phyloP scores from a whole-genome alignment of 2,888 invertebrate species.

The Drosophila emarginata region DNA sequence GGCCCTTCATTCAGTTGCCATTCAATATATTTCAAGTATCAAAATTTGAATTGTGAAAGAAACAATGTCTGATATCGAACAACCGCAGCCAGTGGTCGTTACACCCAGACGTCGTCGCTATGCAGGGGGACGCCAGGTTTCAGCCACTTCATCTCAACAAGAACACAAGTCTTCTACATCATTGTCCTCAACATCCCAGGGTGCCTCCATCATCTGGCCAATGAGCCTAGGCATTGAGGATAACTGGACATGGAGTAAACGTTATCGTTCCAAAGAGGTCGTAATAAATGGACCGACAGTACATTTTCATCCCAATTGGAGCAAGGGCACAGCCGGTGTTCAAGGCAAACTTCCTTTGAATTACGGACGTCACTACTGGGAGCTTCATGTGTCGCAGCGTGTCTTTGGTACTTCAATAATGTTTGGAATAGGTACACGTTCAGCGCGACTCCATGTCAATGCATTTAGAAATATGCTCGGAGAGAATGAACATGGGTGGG shows the following conservation, averaged over 20 bases:
- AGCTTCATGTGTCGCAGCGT: slow-evolving; percentile 85
- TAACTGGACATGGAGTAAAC: slow-evolving; percentile 87
- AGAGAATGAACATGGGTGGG: slow-evolving; percentile 88
- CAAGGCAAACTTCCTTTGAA: slow-evolving; percentile 87
- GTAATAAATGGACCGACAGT: slow-evolving; percentile 85
- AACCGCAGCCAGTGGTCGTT: slow-evolving; percentile 17
- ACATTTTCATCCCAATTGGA: slow-evolving; percentile 90
- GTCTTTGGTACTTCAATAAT: slow-evolving; percentile 90
- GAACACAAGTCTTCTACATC: slow-evolving; percentile 8
- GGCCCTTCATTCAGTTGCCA: not conserved
- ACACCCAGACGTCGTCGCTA: slow-evolving; percentile 39
- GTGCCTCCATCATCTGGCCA: slow-evolving; percentile 51
- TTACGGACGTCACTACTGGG: slow-evolving; percentile 87
- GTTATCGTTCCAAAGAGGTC: slow-evolving; percentile 84
- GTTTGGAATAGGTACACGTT: slow-evolving; percentile 86
- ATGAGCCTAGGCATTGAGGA: slow-evolving; percentile 85
- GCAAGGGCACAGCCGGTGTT: slow-evolving; percentile 88
- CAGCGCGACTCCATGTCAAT: slow-evolving; percentile 86
- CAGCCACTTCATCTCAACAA: slow-evolving; percentile 2
- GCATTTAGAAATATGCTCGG: slow-evolving; percentile 88
- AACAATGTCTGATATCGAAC: slow-evolving; percentile 61
- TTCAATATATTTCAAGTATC: slow-evolving; percentile 14
- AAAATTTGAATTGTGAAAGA: slow-evolving; percentile 10
- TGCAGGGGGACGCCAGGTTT: slow-evolving; percentile 21
- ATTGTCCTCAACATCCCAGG: not conserved